phyloP scores from a whole-genome alignment of 92 coral and sea anemone genomes.

The Diadumene lineata region DNA sequence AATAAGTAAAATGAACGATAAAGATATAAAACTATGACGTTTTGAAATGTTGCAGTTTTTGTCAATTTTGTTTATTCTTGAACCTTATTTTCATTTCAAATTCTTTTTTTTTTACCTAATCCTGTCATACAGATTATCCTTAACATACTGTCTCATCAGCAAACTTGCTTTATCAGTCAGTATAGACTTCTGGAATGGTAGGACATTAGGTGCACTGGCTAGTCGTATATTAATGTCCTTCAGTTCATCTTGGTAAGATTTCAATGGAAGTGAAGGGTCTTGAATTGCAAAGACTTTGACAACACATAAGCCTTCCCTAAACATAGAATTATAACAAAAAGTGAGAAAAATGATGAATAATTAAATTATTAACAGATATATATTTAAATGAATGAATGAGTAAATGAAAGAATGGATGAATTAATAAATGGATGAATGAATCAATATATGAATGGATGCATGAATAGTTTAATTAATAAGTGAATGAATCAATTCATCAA shows the following conservation, averaged over 20 bases:
- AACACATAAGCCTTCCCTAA: constrained; percentile 96
- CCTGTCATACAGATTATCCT: constrained; percentile 93
- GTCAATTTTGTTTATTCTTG: too few species aligned
- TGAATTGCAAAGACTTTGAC: constrained; percentile 98
- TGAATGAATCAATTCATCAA: neutral
- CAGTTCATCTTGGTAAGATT: constrained; percentile 90
- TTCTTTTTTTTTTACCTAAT: constrained; percentile 63
- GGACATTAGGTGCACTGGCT: constrained; percentile 68
- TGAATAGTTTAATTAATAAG: neutral
- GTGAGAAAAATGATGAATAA: neutral
- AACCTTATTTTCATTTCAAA: too few species aligned
- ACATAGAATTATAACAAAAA: neutral
- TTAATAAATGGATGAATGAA: neutral
- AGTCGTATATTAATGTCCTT: constrained; percentile 74
- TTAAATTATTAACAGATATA: neutral
- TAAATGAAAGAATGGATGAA: neutral
- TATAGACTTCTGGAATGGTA: constrained; percentile 87
- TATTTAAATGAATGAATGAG: neutral
- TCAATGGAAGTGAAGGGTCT: constrained; percentile 93
- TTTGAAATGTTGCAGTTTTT: neutral
- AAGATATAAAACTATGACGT: neutral
- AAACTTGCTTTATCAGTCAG: constrained; percentile 93
- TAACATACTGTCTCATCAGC: constrained; percentile 83
- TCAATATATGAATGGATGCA: neutral
- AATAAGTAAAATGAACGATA: too few species aligned